phyloP scores from a whole-genome alignment of 1,140 invertebrate genomes.

The Frieseomelitta varia region DNA sequence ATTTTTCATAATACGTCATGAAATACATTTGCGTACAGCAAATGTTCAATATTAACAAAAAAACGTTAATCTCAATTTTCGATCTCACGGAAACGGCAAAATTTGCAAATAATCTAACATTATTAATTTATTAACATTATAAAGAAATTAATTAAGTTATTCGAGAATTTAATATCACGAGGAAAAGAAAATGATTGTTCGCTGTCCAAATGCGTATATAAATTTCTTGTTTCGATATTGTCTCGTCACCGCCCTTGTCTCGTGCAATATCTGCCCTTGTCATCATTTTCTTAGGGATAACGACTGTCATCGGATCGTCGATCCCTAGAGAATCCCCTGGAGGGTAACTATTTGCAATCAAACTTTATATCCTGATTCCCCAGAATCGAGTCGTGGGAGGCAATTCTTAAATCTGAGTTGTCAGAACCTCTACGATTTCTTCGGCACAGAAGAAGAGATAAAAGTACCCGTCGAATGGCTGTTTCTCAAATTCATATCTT shows the following conservation, averaged over 20 bases:
- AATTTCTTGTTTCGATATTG: background rate
- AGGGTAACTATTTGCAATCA: constrained; percentile 13
- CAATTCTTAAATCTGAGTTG: background rate
- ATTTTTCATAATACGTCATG: too few species aligned
- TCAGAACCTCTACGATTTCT: background rate
- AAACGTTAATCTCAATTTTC: too few species aligned
- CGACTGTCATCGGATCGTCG: background rate
- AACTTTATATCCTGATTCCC: constrained; percentile 17
- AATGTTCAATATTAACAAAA: too few species aligned
- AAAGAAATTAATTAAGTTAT: background rate
- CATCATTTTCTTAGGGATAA: constrained; percentile 16
- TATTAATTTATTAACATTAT: background rate
- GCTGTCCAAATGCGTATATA: background rate
- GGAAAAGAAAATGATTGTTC: too few species aligned
- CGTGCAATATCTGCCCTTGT: constrained; percentile 4
- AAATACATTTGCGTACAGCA: too few species aligned
- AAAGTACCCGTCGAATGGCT: background rate
- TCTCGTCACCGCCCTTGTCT: background rate
- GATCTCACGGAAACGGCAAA: too few species aligned
- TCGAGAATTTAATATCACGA: background rate
- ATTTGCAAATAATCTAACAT: too few species aligned
- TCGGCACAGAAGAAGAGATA: too few species aligned
- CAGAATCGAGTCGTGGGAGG: background rate
- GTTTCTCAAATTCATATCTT: background rate
- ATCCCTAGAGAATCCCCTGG: background rate